phyloP scores from a whole-genome alignment of 2,888 invertebrate genomes.

The Hemistola chrysoprasaria region DNA sequence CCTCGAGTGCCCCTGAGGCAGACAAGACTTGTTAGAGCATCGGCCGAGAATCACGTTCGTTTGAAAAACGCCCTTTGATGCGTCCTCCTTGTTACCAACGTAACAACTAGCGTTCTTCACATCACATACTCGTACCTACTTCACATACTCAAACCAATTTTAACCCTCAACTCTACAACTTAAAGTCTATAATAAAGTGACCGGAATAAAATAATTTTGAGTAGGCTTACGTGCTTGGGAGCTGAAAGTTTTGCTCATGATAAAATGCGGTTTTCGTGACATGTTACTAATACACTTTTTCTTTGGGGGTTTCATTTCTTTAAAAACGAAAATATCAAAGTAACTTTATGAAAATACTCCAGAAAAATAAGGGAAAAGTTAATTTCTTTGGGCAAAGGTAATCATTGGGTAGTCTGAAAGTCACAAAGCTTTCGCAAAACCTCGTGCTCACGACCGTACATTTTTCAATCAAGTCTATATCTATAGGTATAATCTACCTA shows the following conservation, averaged over 20 bases:
- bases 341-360: neutral
- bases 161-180: slow-evolving; percentile 24
- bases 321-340: neutral
- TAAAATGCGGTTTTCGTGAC: slow-evolving; percentile 44
- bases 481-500: slow-evolving; percentile 32
- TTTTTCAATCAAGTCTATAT: slow-evolving; percentile 43
- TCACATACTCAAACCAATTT: slow-evolving; percentile 37
- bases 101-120: slow-evolving; percentile 57
- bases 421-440: slow-evolving; percentile 12
- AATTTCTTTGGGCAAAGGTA: slow-evolving; percentile 6
- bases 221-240: slow-evolving; percentile 56
- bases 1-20: slow-evolving; percentile 44
- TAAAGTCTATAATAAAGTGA: slow-evolving; percentile 28
- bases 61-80: slow-evolving; percentile 70
- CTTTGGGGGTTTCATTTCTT: neutral
- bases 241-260: slow-evolving; percentile 49
- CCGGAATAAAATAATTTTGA: slow-evolving; percentile 53
- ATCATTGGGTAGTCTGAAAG: slow-evolving; percentile 1
- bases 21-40: slow-evolving; percentile 66
- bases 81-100: slow-evolving; percentile 58
- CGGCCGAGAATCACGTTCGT: slow-evolving; percentile 68
- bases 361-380: neutral
- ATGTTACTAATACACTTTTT: slow-evolving; percentile 21
- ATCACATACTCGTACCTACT: slow-evolving; percentile 55
- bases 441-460: slow-evolving; percentile 21